Base-by-base conservation (phyloP, 2,797 vertebrate species). In the Mormyrops boulengeri region DNA sequence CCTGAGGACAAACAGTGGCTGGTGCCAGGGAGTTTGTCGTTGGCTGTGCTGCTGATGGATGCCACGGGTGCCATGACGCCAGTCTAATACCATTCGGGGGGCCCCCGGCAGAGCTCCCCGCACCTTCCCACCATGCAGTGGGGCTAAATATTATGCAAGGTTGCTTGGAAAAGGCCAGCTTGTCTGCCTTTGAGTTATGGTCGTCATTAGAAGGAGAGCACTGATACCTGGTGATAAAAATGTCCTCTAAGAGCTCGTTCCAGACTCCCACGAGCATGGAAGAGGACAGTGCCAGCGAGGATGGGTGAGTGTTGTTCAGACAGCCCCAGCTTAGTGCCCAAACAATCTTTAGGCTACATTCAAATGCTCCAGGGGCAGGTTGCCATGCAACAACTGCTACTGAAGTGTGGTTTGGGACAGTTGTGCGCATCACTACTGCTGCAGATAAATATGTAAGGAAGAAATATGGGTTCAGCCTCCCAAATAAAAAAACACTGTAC, bases 1-100 rank as follows among this genome's bases (percentile, higher is more conserved):
- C 91, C 90, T 91, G 89, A 93, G 93, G 92, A 95, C 94, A 95
- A 93, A 94, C 90, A 91, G 87, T 92, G 92, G 89, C 91, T 66
- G 90, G 90, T 91, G 93, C 94, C 93, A 93, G 92, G 30, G 90
- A 91, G 92, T 93, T 92, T 2, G 88, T 88, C 89, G 91, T 94
- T 92, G 90, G 89, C 2, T 0, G 89, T 53, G 60, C 30, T 55
- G 41, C 85, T 90, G 91, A 90, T 88, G 55, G 66, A 69, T 62
- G 62, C 44, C 91, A 92, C 93, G 87, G 89, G 80, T 91, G 89
- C 53, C 91, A 91, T 91, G 92, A 92, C 89, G 85, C 89, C 86
- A 47, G 69, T 38, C 89, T 88, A 14, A 12, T 19, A 26, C 86
- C 44, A 38, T 88, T 53, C 84, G 30, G 53, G 47, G 85, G 26